Conservation (phyloP, 64 coral and sea anemone species). For the Actinia tenebrosa region DNA sequence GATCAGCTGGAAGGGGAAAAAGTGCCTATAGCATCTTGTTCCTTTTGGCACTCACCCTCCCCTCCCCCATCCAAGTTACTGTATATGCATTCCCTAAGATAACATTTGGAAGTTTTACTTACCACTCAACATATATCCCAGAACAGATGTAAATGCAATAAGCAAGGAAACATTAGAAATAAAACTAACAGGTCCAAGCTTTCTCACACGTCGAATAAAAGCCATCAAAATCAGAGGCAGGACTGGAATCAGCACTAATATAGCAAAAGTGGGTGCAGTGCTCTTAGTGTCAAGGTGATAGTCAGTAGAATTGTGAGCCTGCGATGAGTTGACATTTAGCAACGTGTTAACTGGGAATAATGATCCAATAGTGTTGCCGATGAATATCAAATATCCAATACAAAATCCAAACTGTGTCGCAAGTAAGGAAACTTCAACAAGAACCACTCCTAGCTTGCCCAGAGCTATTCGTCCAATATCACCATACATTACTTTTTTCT, state of each 20-base stretch:
- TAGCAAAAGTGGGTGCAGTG: constrained; percentile 41
- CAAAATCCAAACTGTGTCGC: constrained; percentile 75
- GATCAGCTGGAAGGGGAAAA: too few species aligned
- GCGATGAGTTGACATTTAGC: not conserved
- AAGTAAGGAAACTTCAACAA: constrained; percentile 69
- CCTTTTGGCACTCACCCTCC: too few species aligned
- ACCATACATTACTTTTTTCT: constrained; percentile 74
- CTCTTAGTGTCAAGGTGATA: not conserved
- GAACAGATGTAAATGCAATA: constrained; percentile 66
- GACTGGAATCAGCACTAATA: constrained; percentile 68
- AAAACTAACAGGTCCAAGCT: constrained; percentile 83
- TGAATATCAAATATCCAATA: constrained; percentile 87
- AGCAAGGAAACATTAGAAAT: constrained; percentile 69
- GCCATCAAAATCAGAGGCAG: constrained; percentile 72
- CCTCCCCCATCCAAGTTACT: too few species aligned
- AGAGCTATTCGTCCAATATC: constrained; percentile 76
- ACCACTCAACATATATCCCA: constrained; percentile 96
- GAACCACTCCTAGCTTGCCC: constrained; percentile 56
- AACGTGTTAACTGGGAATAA: constrained; percentile 39
- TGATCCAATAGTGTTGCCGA: constrained; percentile 68
- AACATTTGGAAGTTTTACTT: constrained; percentile 8
- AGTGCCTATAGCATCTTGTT: too few species aligned
- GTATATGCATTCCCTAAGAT: too few species aligned
- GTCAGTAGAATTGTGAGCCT: constrained; percentile 3
- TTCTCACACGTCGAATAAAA: constrained; percentile 76